These are phyloP conservation scores for Turnix velox DNA, from an alignment of 2,113 vertebrate species.

Conservation along the genomic window DNA sequence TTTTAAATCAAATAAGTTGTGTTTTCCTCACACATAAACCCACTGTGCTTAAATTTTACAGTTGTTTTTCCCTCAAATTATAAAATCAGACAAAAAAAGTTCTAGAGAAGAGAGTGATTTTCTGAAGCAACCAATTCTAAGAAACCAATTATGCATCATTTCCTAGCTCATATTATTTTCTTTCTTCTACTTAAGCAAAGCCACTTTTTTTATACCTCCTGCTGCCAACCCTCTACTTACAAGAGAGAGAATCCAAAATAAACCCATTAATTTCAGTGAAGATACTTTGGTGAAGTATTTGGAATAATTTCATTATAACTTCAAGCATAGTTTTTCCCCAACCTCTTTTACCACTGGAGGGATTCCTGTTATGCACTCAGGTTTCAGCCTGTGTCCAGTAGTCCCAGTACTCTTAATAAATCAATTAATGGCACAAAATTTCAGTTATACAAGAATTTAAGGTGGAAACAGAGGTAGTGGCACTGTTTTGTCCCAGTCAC, in stretches of 20 bases:
- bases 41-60: background rate
- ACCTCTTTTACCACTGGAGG: background rate
- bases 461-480: background rate
- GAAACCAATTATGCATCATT: background rate
- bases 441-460: background rate
- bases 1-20: background rate
- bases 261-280: slow-evolving; percentile 11
- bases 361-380: background rate
- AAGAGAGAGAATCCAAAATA: slow-evolving; percentile 19
- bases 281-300: too few relatives aligned
- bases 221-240: slow-evolving; percentile 10
- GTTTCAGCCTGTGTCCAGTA: background rate
- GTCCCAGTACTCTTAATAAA: background rate
- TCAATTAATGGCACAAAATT: background rate
- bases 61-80: background rate
- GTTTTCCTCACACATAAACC: background rate
- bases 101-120: background rate
- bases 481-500: background rate
- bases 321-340: background rate
- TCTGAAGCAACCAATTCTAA: background rate
- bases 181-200: slow-evolving; percentile 13
- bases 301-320: background rate
- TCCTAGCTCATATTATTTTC: background rate
- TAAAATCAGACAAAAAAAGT: background rate
- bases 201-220: background rate